Base-by-base conservation (phyloP, 2,113 vertebrate species). In the Triplophysa rosa region DNA sequence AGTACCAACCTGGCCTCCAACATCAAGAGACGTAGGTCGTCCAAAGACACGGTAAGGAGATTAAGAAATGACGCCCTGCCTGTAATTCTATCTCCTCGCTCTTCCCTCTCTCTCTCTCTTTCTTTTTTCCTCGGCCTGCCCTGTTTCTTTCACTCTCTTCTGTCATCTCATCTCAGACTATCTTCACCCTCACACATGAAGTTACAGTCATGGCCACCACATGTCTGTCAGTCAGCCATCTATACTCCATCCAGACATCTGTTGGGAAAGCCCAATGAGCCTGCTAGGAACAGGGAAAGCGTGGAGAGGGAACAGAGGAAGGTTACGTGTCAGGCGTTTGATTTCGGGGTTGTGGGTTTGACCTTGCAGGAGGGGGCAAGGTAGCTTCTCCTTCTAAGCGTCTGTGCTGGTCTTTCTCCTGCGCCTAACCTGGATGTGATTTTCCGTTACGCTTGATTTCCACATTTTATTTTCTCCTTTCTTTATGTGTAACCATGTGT, bases 1-100 rank as follows among this genome's bases (percentile, higher is more conserved):
- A 99, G 97, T 95, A 96, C 98, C 93, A 96, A 94, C 95, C 93
- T 99, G 96, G 97, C 98, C 91, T 98, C 97, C 97, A 98, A 96
- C 98, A 98, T 99, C 98, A 99, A 99, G 97, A 98, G 97, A 95
- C 97, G 98, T 99, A 99, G 97, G 97, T 98, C 98, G 93, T 98
- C 95, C 96, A 99, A 97, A 97, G 98, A 98, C 93, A 99, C 97
- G 97, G 98, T 98, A 98, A 99, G 97, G 92, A 95, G 95, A 95
- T 91, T 93, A 92, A 95, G 93, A 95, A 95, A 93, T 90, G 89
- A 93, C 93, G 62, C 73, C 94, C 90, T 94, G 93, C 92, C 93
- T 96, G 93, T 84, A 78, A 67, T 74, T 84, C 71, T 81, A 26
- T 78, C 59, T 74, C 72, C 77, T 58, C 56, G 40, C 65, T 7